Conservation (phyloP, 2,113 vertebrate species). For the Pseudopodoces humilis region DNA sequence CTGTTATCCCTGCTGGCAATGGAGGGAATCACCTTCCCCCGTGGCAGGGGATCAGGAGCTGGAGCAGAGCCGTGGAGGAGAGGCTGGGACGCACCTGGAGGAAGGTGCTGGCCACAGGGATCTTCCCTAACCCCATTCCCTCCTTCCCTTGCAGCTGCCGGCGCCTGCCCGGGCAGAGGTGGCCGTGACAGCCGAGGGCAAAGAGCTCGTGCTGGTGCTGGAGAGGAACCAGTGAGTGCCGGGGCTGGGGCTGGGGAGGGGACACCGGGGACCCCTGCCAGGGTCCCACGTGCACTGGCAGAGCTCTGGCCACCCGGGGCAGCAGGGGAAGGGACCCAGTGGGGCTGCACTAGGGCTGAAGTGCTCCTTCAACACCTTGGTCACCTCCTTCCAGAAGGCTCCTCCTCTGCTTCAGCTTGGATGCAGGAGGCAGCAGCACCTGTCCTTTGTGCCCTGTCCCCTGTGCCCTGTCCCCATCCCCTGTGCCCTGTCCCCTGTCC, state of each 20-base stretch:
- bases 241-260: not conserved
- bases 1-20: not conserved
- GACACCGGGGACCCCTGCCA: fast-evolving
- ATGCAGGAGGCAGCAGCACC: not conserved
- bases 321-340: fast-evolving
- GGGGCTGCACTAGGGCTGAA: not conserved
- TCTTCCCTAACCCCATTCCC: not conserved
- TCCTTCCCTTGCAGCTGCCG: not conserved
- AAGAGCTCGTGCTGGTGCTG: slow-evolving; percentile 51
- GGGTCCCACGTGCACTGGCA: no score
- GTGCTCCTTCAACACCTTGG: not conserved
- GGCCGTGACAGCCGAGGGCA: slow-evolving; percentile 12
- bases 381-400: not conserved
- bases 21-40: not conserved
- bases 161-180: not conserved
- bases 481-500: no score
- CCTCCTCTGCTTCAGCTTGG: not conserved
- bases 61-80: not conserved
- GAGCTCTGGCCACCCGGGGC: not conserved
- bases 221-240: slow-evolving; percentile 24
- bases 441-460: not conserved
- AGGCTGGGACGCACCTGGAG: not conserved
- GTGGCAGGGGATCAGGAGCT: fast-evolving
- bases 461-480: no score
- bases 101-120: not conserved